These are phyloP conservation scores for Neotoxoptera formosana DNA, from an alignment of 1,140 invertebrate genomes.

Conservation along the genomic window DNA sequence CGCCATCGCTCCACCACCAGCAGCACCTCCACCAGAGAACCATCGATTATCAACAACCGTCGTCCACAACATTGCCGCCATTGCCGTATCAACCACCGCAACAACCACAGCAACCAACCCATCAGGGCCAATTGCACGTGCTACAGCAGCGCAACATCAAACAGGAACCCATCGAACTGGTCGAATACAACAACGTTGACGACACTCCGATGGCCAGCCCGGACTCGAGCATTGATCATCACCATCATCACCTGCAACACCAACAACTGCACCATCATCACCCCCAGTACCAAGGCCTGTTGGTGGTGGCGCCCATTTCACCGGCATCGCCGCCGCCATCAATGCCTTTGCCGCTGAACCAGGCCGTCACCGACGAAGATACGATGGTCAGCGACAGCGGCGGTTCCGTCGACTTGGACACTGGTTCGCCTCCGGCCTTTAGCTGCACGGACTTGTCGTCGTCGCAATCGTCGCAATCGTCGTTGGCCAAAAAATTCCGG, in stretches of 20 bases:
- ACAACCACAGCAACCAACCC: background rate
- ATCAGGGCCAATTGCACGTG: background rate
- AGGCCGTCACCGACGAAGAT: background rate
- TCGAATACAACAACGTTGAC: background rate
- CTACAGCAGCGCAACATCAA: background rate
- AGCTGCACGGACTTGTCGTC: background rate
- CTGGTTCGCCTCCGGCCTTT: background rate
- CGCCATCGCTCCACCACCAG: background rate
- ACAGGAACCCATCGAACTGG: background rate
- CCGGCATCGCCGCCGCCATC: background rate
- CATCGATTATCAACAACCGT: constrained; percentile 42
- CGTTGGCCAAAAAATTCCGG: constrained; percentile 36
- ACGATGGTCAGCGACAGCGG: constrained; percentile 9
- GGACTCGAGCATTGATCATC: constrained; percentile 37
- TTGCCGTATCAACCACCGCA: background rate
- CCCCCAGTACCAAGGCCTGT: background rate
- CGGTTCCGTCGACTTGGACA: background rate
- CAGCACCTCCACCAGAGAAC: background rate
- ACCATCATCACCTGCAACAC: background rate
- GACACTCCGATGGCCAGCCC: constrained; percentile 37
- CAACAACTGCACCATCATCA: background rate
- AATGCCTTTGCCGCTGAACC: background rate
- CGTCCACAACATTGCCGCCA: constrained; percentile 9
- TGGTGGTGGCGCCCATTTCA: constrained; percentile 39
- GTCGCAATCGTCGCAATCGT: constrained; percentile 24